These are phyloP conservation scores for Sturnus vulgaris DNA, from an alignment of 2,113 vertebrate species.

Conservation along the genomic window DNA sequence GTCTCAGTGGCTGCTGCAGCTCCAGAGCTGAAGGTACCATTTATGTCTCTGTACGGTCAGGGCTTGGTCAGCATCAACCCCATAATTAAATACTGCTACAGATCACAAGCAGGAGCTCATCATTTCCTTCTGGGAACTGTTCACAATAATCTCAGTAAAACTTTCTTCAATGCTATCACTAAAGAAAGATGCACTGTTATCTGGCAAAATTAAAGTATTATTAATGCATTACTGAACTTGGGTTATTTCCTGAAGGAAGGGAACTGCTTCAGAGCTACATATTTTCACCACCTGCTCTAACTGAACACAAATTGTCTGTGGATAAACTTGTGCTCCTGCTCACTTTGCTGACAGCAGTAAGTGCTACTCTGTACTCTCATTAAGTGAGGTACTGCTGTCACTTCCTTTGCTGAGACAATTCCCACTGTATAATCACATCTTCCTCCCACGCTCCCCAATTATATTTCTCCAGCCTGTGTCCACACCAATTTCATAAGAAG, in stretches of 20 bases:
- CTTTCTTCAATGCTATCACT: background rate
- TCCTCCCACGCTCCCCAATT: background rate
- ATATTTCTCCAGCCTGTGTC: background rate
- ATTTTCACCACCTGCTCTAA: background rate
- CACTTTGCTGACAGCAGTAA: background rate
- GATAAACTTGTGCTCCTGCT: background rate
- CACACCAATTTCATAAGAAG: background rate
- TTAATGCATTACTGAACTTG: background rate
- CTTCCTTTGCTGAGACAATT: background rate
- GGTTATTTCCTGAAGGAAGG: background rate
- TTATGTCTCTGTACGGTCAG: background rate
- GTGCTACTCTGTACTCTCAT: background rate
- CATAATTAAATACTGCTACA: background rate
- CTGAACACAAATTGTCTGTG: background rate
- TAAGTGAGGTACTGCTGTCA: background rate
- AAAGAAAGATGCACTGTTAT: background rate
- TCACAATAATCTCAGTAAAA: background rate
- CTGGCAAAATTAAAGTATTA: background rate
- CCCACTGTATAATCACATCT: background rate
- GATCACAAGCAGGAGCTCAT: background rate
- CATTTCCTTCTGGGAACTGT: background rate
- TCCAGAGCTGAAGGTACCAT: background rate
- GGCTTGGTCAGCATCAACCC: fast-evolving
- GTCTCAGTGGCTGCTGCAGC: background rate
- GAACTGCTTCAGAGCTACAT: background rate